Conservation (phyloP, 1,140 invertebrate genomes). For the Coelopa frigida region DNA sequence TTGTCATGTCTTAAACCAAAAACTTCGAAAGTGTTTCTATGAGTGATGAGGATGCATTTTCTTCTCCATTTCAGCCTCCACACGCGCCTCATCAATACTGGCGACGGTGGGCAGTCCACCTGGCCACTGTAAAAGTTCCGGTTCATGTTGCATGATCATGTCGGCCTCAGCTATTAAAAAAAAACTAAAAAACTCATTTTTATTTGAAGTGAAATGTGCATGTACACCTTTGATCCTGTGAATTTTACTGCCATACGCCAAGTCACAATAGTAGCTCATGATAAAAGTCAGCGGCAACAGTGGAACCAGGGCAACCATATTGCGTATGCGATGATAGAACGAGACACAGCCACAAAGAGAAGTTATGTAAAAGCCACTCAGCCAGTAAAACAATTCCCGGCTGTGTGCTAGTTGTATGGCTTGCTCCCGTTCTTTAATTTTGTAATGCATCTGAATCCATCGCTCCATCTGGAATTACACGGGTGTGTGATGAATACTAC, state of each 20-base stretch:
- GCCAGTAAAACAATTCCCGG: slow-evolving; percentile 66
- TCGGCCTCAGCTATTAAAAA: slow-evolving; percentile 63
- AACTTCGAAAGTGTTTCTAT: too few species aligned
- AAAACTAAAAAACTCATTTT: slow-evolving; percentile 1
- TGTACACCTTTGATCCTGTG: slow-evolving; percentile 62
- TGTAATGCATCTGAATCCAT: slow-evolving; percentile 73
- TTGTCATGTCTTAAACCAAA: too few species aligned
- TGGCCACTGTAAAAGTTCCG: slow-evolving; percentile 57
- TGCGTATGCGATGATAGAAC: slow-evolving; percentile 54
- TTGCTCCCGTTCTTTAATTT: slow-evolving; percentile 64
- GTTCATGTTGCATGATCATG: slow-evolving; percentile 67
- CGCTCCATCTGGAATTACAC: slow-evolving; percentile 52
- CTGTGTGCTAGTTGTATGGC: slow-evolving; percentile 63
- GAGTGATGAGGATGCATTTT: slow-evolving; percentile 53
- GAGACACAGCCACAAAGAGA: slow-evolving; percentile 30
- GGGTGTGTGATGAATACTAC: slow-evolving; percentile 12
- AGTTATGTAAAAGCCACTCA: slow-evolving; percentile 60
- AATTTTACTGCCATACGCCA: slow-evolving; percentile 69
- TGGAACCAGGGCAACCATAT: slow-evolving; percentile 54
- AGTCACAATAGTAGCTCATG: slow-evolving; percentile 64
- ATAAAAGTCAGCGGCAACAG: slow-evolving; percentile 63
- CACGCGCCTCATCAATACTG: slow-evolving; percentile 58
- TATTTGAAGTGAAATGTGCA: slow-evolving; percentile 21
- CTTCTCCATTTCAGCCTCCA: slow-evolving; percentile 58
- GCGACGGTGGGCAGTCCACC: slow-evolving; percentile 62